These are phyloP conservation scores for Thermophis baileyi DNA, from an alignment of 2,113 vertebrate genomes.

Conservation along the genomic window DNA sequence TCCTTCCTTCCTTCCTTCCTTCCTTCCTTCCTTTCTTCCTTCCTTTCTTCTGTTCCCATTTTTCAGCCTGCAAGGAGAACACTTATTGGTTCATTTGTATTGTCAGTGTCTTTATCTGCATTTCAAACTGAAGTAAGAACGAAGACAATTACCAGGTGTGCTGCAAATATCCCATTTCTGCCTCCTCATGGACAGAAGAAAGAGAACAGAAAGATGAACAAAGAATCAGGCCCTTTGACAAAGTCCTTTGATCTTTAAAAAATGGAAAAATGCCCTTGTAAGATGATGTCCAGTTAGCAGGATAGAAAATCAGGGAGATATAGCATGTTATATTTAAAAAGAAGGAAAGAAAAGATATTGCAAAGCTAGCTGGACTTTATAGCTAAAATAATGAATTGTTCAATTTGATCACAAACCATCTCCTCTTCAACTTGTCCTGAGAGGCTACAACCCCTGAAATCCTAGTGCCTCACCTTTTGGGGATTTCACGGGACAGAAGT, in stretches of 20 bases:
- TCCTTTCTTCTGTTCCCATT: background rate
- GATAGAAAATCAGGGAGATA: background rate
- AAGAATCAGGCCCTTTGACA: background rate
- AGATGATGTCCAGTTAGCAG: background rate
- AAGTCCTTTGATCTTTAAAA: background rate
- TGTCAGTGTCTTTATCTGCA: background rate
- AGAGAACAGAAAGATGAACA: background rate
- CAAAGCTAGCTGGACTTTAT: no score
- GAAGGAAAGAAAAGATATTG: background rate
- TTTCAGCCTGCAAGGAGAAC: background rate
- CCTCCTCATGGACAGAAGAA: background rate
- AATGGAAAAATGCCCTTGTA: background rate
- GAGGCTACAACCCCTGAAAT: background rate
- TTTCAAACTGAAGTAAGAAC: background rate
- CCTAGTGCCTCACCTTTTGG: background rate
- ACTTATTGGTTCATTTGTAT: background rate
- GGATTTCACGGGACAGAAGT: background rate
- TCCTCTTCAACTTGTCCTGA: background rate
- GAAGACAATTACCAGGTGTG: background rate
- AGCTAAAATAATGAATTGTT: background rate
- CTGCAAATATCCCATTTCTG: background rate
- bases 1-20: no score
- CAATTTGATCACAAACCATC: background rate
- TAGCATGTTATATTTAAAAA: background rate
- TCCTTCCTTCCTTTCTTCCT: fast-evolving